Conservation (phyloP, 1,140 invertebrate genomes). For the Gonatopus flavifemur region DNA sequence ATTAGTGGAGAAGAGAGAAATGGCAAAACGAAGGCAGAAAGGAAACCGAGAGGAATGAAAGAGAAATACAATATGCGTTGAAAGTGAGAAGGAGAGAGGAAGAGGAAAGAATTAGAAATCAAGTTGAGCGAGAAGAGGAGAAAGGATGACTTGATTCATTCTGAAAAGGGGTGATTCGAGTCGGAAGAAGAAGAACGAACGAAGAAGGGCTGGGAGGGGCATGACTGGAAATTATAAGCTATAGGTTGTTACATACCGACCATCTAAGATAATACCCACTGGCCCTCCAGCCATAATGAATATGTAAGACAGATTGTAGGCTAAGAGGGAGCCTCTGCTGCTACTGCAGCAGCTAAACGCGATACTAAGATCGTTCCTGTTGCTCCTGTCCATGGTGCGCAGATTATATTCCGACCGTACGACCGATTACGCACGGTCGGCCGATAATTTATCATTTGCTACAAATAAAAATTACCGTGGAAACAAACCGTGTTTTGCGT, state of each 20-base stretch:
- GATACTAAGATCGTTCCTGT: no score
- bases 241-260: constrained; percentile 55
- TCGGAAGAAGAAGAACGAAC: constrained; percentile 1
- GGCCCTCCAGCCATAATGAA: constrained; percentile 59
- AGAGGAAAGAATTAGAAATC: constrained; percentile 1
- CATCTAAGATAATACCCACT: constrained; percentile 59
- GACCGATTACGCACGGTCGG: constrained; percentile 34
- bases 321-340: constrained; percentile 57
- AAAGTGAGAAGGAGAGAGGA: constrained; percentile 12
- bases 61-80: neutral
- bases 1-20: neutral
- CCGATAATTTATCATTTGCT: constrained; percentile 40
- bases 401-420: constrained; percentile 47
- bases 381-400: constrained; percentile 39
- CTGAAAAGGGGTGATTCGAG: neutral
- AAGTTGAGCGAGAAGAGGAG: constrained; percentile 12
- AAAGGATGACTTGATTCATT: neutral
- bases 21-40: constrained; percentile 10
- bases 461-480: constrained; percentile 32
- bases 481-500: constrained; percentile 28
- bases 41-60: constrained; percentile 5
- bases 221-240: constrained; percentile 60
- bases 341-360: constrained; percentile 56
- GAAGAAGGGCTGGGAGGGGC: constrained; percentile 17
- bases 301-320: constrained; percentile 61